Evolutionary conservation across 2,888 invertebrate genomes (phyloP).

Genomic region (Latheticus oryzae): DNA sequence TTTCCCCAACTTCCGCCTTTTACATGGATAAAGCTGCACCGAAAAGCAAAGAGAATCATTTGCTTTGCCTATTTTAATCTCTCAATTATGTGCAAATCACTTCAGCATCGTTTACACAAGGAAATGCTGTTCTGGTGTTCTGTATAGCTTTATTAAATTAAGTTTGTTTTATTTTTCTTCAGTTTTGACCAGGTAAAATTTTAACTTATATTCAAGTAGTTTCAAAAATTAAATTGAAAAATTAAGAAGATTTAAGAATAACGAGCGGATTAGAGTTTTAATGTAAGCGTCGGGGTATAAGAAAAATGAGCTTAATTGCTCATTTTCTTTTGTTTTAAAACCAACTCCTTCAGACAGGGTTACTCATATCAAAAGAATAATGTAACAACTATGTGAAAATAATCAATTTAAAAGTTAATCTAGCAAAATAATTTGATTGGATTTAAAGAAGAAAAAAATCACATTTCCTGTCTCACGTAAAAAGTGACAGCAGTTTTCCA

Average conservation of each 20-base stretch:
- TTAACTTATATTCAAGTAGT: too few species aligned
- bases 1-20: constrained; percentile 21
- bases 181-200: too few species aligned
- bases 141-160: too few species aligned
- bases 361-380: constrained; percentile 22
- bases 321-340: constrained; percentile 24
- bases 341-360: constrained; percentile 3
- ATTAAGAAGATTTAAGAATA: constrained; percentile 36
- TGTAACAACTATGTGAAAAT: constrained; percentile 7
- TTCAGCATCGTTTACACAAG: background rate
- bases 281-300: constrained; percentile 30
- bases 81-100: constrained; percentile 11
- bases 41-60: constrained; percentile 15
- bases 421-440: constrained; percentile 57
- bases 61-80: constrained; percentile 15
- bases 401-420: constrained; percentile 43
- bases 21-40: constrained; percentile 5
- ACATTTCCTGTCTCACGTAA: constrained; percentile 50
- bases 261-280: constrained; percentile 37
- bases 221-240: constrained; percentile 33
- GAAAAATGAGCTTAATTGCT: constrained; percentile 40
- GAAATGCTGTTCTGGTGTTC: constrained; percentile 1
- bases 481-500: constrained; percentile 64
- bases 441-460: constrained; percentile 53
- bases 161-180: too few species aligned